Conservation (phyloP, 2,113 vertebrate genomes). For the Notothenia coriiceps region DNA sequence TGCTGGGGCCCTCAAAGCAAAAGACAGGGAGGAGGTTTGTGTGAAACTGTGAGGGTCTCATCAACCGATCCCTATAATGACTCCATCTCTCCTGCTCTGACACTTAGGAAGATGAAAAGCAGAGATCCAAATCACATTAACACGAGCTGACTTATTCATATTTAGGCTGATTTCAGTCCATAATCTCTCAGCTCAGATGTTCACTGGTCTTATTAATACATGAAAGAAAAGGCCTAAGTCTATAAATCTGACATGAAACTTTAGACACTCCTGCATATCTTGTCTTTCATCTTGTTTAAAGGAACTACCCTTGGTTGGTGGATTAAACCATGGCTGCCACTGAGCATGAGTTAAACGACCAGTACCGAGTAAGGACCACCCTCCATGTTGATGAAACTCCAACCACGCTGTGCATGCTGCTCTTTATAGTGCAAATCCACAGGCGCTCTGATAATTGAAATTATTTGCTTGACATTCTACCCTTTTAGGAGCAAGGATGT, state of each 20-base stretch:
- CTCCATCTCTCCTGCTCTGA: constrained; percentile 59
- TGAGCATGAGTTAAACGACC: constrained; percentile 65
- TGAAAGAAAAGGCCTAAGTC: constrained; percentile 84
- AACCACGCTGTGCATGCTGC: constrained; percentile 46
- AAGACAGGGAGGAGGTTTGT: constrained; percentile 32
- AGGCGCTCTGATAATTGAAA: constrained; percentile 66
- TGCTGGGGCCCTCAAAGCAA: constrained; percentile 7
- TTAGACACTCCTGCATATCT: constrained; percentile 81
- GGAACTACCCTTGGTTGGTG: constrained; percentile 69
- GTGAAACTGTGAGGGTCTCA: constrained; percentile 59
- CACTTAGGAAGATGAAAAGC: constrained; percentile 82
- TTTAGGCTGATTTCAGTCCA: constrained; percentile 82
- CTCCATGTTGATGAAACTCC: constrained; percentile 67
- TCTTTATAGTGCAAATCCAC: constrained; percentile 72
- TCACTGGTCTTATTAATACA: constrained; percentile 84
- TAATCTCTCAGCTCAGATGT: constrained; percentile 83
- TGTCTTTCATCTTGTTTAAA: constrained; percentile 81
- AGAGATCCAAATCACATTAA: constrained; percentile 77
- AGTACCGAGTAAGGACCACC: constrained; percentile 67
- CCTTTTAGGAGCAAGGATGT: constrained; percentile 61
- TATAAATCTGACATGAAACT: constrained; percentile 83
- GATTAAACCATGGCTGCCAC: constrained; percentile 73
- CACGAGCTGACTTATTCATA: constrained; percentile 83
- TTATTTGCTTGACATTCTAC: constrained; percentile 72
- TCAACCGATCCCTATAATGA: constrained; percentile 68